Evolutionary conservation across 2,888 invertebrate species (phyloP), one percentile per base, ranked within the genome.

Genomic region (Cybosia mesomella): DNA sequence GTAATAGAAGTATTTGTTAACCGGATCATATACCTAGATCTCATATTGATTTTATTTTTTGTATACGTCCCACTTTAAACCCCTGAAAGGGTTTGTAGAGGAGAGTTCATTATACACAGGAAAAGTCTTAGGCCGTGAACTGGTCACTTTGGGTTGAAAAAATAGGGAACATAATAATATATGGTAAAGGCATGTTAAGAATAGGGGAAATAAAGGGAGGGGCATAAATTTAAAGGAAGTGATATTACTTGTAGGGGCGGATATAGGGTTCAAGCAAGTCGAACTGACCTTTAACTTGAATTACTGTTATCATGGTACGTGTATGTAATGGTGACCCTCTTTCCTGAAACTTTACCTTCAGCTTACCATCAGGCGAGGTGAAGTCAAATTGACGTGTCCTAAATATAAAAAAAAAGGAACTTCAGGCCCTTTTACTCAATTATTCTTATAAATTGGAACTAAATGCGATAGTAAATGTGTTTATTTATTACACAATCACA

Each of bases 1-100:
- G 68, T 67, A 53, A 63, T 24, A 5, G 13, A 67, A 34, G 18
- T 34, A 55, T 21, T 18, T 61, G 15, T 32, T 13, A 64, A 64
- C 64, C 64, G 68, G 64, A 64, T 43, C 53, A 58, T 36, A 36
- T 24, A 28, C 28, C 28, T 28, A 36, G 58, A 36, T 34, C 8
- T 39, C 39, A 39, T 59, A 18, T 59, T 24, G 49, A 49, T n/a
- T n/a, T 18, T 18, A 18, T 43, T 28, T 28, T 28, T 5, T 7
- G n/a, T 49, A n/a, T 2, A 49, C 28, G 28, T 28, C 18, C 8
- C 49, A 49, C n/a, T 2, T n/a, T n/a, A n/a, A 49, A 49, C 49
- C 18, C 18, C 5, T n/a, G 3, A n/a, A 49, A n/a, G 9, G 49
- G 9, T 49, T 9, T 49, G 49, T n/a, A n/a, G 49, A 49, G n/a